Evolutionary conservation across 2,888 invertebrate species (phyloP).

Genomic region (Andricus curvator): DNA sequence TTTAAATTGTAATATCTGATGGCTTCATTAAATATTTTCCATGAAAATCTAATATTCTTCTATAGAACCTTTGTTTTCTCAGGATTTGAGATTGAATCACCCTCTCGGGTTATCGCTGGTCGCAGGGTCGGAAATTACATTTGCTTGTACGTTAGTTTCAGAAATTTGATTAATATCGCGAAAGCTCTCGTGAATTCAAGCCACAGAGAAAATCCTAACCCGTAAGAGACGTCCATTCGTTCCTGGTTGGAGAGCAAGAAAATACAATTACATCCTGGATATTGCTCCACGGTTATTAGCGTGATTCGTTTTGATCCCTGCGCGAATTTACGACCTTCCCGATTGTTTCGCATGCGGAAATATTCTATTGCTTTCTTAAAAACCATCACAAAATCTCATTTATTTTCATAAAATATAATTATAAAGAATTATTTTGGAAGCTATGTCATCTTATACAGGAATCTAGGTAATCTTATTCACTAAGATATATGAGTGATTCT

Average conservation of each 20-base stretch:
- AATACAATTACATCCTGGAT: constrained; percentile 56
- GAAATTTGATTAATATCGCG: constrained; percentile 9
- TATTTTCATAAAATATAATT: not conserved
- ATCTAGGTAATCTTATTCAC: too few species aligned
- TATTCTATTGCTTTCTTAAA: not conserved
- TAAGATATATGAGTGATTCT: too few species aligned
- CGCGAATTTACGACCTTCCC: constrained; percentile 52
- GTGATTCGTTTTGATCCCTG: constrained; percentile 49
- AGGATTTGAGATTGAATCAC: not conserved
- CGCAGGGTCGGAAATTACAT: not conserved
- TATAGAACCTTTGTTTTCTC: not conserved
- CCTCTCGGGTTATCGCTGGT: not conserved
- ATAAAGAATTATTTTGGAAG: too few species aligned
- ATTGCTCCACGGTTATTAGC: constrained; percentile 12
- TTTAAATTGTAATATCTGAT: not conserved
- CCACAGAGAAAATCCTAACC: not conserved
- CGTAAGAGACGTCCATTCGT: not conserved
- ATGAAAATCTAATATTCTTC: not conserved
- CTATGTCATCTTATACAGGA: too few species aligned
- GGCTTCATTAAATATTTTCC: not conserved
- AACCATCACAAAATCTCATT: not conserved
- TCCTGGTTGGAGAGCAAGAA: constrained; percentile 49
- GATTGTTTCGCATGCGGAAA: not conserved
- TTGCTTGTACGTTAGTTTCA: not conserved
- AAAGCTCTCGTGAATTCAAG: not conserved